phyloP scores from a whole-genome alignment of 2,113 vertebrate genomes.

The Pampusana beccarii region DNA sequence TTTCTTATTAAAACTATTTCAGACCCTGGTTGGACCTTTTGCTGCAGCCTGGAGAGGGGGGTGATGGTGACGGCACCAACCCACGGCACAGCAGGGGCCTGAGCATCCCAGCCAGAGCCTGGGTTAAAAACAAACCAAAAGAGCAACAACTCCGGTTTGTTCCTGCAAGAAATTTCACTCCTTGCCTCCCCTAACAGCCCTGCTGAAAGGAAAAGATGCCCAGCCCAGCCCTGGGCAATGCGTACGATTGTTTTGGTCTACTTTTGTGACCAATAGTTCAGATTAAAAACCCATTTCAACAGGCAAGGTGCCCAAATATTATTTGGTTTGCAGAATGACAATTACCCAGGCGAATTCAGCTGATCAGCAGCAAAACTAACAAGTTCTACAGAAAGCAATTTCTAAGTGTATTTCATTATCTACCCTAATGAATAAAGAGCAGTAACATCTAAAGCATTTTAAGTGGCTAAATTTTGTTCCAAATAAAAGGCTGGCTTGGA shows the following conservation, averaged over 20 bases:
- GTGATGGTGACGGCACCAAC: not conserved
- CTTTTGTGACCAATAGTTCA: accelerated
- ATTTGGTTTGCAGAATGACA: not conserved
- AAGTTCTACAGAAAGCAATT: not conserved
- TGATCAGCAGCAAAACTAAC: not conserved
- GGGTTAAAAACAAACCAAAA: not conserved
- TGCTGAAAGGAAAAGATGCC: not conserved
- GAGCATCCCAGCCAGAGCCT: not conserved
- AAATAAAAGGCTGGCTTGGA: not conserved
- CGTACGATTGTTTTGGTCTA: not conserved
- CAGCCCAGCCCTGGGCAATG: accelerated
- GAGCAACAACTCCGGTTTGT: accelerated
- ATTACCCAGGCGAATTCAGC: not conserved
- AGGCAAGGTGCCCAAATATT: not conserved
- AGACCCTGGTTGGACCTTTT: not conserved
- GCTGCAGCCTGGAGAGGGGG: not conserved
- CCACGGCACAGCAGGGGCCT: not conserved
- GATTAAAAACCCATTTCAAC: not conserved
- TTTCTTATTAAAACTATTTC: not conserved
- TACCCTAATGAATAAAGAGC: not conserved
- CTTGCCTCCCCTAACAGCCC: not conserved
- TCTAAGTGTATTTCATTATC: not conserved
- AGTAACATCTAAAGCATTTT: not conserved
- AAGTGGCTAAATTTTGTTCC: slow-evolving; percentile 2
- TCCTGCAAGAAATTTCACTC: not conserved